These are phyloP conservation scores for Mesodorylaimus sp. DNA, from an alignment of 2,888 invertebrate genomes.

Conservation along the genomic window DNA sequence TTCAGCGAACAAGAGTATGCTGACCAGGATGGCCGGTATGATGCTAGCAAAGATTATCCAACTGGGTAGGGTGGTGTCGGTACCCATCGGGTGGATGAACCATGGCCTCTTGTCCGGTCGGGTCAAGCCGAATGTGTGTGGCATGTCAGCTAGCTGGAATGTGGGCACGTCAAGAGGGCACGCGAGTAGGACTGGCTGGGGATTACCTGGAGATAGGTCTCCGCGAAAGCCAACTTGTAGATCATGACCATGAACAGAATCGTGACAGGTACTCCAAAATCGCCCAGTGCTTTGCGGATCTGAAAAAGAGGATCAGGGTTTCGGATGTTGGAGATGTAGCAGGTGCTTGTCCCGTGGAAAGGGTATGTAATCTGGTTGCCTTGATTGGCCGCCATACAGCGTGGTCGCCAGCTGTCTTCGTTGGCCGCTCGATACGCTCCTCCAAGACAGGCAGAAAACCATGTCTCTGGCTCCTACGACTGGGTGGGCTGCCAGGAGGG, in stretches of 20 bases:
- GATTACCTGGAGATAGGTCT: conserved; percentile 55
- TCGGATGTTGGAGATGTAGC: background rate
- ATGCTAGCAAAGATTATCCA: conserved; percentile 62
- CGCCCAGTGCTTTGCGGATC: conserved; percentile 68
- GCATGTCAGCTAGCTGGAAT: background rate
- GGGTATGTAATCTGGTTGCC: too few relatives aligned
- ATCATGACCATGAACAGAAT: conserved; percentile 56
- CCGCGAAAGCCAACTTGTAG: conserved; percentile 51
- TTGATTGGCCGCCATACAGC: too few relatives aligned
- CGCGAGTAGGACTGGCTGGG: too few relatives aligned
- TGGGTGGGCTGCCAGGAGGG: too few relatives aligned
- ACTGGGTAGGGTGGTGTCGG: conserved; percentile 28
- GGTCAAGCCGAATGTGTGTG: background rate
- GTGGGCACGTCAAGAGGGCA: too few relatives aligned
- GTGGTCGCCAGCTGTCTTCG: too few relatives aligned
- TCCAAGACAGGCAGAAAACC: too few relatives aligned
- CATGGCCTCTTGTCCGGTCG: background rate
- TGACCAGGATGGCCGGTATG: conserved; percentile 72
- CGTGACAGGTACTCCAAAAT: conserved; percentile 87
- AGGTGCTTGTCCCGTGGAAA: background rate
- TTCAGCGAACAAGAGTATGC: conserved; percentile 85
- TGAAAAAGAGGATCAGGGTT: conserved; percentile 29
- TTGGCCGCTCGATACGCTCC: too few relatives aligned
- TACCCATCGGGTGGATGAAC: background rate
- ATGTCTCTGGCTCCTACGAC: too few relatives aligned